Conservation (phyloP, 1,140 invertebrate genomes). For the Megalonaias nervosa region DNA sequence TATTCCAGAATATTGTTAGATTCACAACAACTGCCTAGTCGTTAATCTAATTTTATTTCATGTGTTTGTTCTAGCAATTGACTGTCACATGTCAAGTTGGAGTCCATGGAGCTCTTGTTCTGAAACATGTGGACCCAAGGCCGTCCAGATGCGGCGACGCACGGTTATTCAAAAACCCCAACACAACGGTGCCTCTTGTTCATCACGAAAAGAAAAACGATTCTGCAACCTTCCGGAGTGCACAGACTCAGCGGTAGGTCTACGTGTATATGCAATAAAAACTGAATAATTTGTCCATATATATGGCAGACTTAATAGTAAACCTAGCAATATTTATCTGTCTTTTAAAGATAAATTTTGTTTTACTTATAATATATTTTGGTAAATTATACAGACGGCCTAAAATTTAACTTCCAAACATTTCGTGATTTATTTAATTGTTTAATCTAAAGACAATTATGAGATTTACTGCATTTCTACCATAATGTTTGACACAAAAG, state of each 20-base stretch:
- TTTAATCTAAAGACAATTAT: too few relatives aligned
- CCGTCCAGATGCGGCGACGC: slow-evolving; percentile 50
- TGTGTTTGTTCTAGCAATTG: slow-evolving; percentile 44
- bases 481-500: too few relatives aligned
- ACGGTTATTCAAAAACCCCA: slow-evolving; percentile 45
- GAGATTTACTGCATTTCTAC: too few relatives aligned
- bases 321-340: not conserved
- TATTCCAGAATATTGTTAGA: not conserved
- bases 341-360: not conserved
- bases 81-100: slow-evolving; percentile 59
- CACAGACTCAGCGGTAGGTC: slow-evolving; percentile 46
- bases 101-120: slow-evolving; percentile 55
- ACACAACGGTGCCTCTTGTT: slow-evolving; percentile 52
- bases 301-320: not conserved
- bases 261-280: not conserved
- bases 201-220: slow-evolving; percentile 49
- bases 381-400: not conserved
- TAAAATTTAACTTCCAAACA: not conserved
- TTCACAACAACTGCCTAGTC: not conserved
- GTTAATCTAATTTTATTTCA: slow-evolving; percentile 2
- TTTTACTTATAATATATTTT: not conserved
- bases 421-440: not conserved
- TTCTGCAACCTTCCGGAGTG: slow-evolving; percentile 57
- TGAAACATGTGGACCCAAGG: slow-evolving; percentile 52
- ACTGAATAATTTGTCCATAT: not conserved